Base-by-base conservation (phyloP, 2,888 invertebrate genomes). In the Heliconius hortense region DNA sequence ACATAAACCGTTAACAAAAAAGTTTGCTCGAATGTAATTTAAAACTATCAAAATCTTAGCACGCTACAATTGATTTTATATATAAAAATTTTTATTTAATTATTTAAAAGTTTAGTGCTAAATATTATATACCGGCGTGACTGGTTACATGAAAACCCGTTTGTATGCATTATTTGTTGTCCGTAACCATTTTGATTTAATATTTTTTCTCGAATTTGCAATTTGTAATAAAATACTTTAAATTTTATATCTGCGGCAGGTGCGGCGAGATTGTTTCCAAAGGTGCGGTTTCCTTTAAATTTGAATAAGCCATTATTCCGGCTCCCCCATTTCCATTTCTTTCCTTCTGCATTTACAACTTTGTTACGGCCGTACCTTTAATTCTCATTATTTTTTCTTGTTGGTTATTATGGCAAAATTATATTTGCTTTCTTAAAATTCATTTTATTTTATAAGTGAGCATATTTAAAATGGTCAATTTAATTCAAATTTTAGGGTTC, bases 251-350 rank as follows among this genome's bases (percentile, higher is more conserved):
- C 73, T 76, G 82, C 75, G 86, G 84, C 91, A 90, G 92, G 90
- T 91, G 90, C 81, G 80, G 72, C 78, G 75, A 76, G 77, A 88
- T 89, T 87, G 88, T 84, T 89, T 90, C 86, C 89, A 84, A 82
- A 87, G 88, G 85, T 84, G 87, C 85, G 88, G 87, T 87, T 87
- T 89, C 86, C 87, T 86, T 89, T 88, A 86, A 89, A 92, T 92
- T 92, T 92, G 89, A 92, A 92, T 92, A 92, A 90, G 85, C 88
- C 88, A 90, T 91, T 91, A 91, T 88, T 86, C 84, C 76, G 78
- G 60, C 66, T 75, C 76, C 72, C 72, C 74, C 66, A 13, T 62
- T 53, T 64, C 72, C 69, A 76, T 74, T 82, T 80, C 80, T 81
- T 82, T 80, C 80, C 75, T 72, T 79, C 66, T 75, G 73, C 73